A percentile compares a stretch with the other conserved stretches of the same genome.
Evolutionary conservation across 2,797 vertebrate genomes (phyloP).

Genomic region (Holocentrus rufus): DNA sequence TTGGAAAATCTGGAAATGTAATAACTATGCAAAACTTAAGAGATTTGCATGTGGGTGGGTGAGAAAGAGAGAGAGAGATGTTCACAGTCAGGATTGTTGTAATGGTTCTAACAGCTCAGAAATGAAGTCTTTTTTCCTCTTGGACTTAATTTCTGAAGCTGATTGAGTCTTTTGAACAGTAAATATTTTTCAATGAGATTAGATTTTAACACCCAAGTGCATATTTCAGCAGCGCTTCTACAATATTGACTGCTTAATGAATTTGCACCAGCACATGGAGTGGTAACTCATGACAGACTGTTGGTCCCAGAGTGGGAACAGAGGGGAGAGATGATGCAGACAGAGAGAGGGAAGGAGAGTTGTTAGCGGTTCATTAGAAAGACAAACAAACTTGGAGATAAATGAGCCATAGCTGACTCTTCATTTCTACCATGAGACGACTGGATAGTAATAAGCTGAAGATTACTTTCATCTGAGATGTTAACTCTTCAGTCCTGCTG

Average conservation of each 20-base stretch:
- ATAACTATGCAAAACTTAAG: background rate
- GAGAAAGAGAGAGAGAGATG: background rate
- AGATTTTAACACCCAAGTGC: constrained; percentile 19
- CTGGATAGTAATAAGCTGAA: constrained; percentile 34
- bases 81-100: constrained; percentile 21
- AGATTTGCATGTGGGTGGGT: constrained; percentile 4
- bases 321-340: constrained; percentile 10
- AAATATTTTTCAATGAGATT: constrained; percentile 42
- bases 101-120: background rate
- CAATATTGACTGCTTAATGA: constrained; percentile 37
- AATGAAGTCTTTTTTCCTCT: constrained; percentile 16
- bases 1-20: constrained; percentile 6
- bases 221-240: constrained; percentile 20
- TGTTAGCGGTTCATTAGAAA: constrained; percentile 44
- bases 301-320: background rate
- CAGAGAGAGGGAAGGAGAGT: background rate
- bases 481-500: background rate
- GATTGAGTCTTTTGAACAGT: constrained; percentile 34
- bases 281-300: constrained; percentile 32
- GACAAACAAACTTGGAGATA: constrained; percentile 41
- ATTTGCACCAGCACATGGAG: constrained; percentile 16
- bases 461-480: constrained; percentile 3
- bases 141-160: constrained; percentile 23
- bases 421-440: constrained; percentile 25
- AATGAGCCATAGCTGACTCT: constrained; percentile 40